These are phyloP conservation scores for Kuschelorhynchus macadamiae DNA, from an alignment of 2,888 invertebrate genomes.

Conservation along the genomic window DNA sequence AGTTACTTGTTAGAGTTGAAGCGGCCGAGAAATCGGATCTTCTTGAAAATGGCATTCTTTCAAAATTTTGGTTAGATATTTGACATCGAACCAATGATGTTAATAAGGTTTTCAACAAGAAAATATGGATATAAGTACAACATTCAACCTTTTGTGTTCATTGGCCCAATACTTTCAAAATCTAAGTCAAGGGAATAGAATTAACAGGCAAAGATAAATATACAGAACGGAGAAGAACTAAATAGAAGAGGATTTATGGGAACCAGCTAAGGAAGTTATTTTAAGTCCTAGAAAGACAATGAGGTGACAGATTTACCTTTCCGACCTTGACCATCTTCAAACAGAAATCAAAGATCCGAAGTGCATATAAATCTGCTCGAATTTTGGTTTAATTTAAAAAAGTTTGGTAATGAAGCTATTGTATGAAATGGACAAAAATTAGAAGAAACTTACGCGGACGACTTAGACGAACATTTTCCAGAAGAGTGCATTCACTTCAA, in stretches of 20 bases:
- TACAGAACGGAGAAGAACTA: slow-evolving; percentile 13
- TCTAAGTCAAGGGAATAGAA: slow-evolving; percentile 2
- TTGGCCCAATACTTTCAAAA: slow-evolving; percentile 2
- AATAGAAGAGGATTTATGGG: slow-evolving; percentile 9
- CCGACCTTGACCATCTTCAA: slow-evolving; percentile 9
- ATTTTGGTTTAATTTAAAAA: too few relatives aligned
- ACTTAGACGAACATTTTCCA: too few relatives aligned
- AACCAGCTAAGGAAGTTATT: slow-evolving; percentile 10
- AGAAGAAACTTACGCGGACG: too few relatives aligned
- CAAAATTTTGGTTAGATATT: not conserved
- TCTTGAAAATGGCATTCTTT: too few relatives aligned
- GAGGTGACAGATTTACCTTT: slow-evolving; percentile 11
- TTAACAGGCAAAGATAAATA: slow-evolving; percentile 2
- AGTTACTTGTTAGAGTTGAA: too few relatives aligned
- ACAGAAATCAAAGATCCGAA: slow-evolving; percentile 6
- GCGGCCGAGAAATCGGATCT: too few relatives aligned
- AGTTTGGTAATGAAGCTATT: too few relatives aligned
- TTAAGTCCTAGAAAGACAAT: slow-evolving; percentile 8
- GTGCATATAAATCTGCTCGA: too few relatives aligned
- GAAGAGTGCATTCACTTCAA: too few relatives aligned
- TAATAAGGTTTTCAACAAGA: too few relatives aligned
- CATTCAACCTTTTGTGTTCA: not conserved
- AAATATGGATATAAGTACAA: slow-evolving; percentile 1
- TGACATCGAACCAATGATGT: not conserved
- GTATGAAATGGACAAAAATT: too few relatives aligned